phyloP scores from a whole-genome alignment of 2,888 invertebrate species.

The Odontocolon sp. region DNA sequence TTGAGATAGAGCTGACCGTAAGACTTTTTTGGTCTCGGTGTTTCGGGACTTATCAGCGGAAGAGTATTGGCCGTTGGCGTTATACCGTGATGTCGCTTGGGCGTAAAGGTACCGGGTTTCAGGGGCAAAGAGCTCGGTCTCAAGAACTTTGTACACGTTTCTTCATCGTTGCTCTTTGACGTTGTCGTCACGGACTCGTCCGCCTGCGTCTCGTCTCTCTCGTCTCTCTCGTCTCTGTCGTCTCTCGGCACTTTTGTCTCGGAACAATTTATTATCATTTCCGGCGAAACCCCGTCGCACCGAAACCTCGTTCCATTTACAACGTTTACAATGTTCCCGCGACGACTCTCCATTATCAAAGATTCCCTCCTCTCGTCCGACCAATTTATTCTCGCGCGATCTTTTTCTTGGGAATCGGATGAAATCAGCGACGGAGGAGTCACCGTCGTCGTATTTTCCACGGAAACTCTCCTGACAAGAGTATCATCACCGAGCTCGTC shows the following conservation, averaged over 20 bases:
- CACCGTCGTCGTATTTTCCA: not conserved
- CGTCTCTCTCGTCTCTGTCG: slow-evolving; percentile 8
- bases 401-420: slow-evolving; percentile 44
- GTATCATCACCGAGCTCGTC: slow-evolving; percentile 62
- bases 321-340: not conserved
- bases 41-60: slow-evolving; percentile 94
- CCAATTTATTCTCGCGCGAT: slow-evolving; percentile 17
- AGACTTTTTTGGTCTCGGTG: slow-evolving; percentile 93
- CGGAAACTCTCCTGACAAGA: not conserved
- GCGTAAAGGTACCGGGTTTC: slow-evolving; percentile 91
- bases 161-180: slow-evolving; percentile 62
- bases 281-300: slow-evolving; percentile 49
- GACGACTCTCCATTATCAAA: not conserved
- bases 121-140: slow-evolving; percentile 92
- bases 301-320: slow-evolving; percentile 58
- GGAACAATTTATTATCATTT: slow-evolving; percentile 64
- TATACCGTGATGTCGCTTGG: slow-evolving; percentile 91
- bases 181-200: slow-evolving; percentile 50
- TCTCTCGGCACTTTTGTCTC: slow-evolving; percentile 66
- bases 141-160: slow-evolving; percentile 86
- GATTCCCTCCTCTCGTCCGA: slow-evolving; percentile 23
- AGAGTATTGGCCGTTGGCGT: slow-evolving; percentile 92
- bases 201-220: not conserved
- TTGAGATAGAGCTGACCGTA: slow-evolving; percentile 94
- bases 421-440: slow-evolving; percentile 53